Evolutionary conservation across 2,797 vertebrate species (phyloP).

Genomic region (Arnoldichthys spilopterus): DNA sequence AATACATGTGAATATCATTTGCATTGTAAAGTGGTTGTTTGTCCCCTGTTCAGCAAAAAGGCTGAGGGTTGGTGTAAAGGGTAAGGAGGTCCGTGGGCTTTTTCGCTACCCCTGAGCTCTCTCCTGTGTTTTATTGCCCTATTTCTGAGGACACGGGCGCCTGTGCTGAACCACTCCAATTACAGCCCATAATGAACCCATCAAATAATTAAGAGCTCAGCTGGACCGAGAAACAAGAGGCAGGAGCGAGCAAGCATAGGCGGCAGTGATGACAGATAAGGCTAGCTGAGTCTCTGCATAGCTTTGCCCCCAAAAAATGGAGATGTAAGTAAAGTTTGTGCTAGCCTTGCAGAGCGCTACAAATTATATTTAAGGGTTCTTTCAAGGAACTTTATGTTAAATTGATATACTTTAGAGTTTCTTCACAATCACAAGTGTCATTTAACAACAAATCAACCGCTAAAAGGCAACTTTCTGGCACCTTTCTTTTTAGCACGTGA

Average conservation of each 20-base stretch:
- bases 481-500: too few relatives aligned
- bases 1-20: constrained; percentile 54
- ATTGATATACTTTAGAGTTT: too few relatives aligned
- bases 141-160: constrained; percentile 48
- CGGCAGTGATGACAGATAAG: constrained; percentile 1
- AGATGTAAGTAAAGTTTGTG: neutral
- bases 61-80: constrained; percentile 28
- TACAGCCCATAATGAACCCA: constrained; percentile 78
- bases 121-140: constrained; percentile 46
- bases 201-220: constrained; percentile 84
- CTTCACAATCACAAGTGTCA: too few relatives aligned
- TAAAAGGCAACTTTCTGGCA: too few relatives aligned
- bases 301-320: neutral
- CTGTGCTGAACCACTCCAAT: constrained; percentile 76
- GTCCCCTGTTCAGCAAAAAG: constrained; percentile 44
- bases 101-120: constrained; percentile 22
- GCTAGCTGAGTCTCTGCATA: constrained; percentile 26
- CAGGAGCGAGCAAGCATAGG: constrained; percentile 22
- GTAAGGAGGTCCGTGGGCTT: constrained; percentile 37
- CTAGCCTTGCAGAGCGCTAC: too few relatives aligned
- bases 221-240: constrained; percentile 79
- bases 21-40: constrained; percentile 57
- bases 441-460: too few relatives aligned
- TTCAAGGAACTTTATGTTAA: too few relatives aligned
- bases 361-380: too few relatives aligned